phyloP scores from a whole-genome alignment of 1,140 invertebrate species.

The Drosophila tropicalis region DNA sequence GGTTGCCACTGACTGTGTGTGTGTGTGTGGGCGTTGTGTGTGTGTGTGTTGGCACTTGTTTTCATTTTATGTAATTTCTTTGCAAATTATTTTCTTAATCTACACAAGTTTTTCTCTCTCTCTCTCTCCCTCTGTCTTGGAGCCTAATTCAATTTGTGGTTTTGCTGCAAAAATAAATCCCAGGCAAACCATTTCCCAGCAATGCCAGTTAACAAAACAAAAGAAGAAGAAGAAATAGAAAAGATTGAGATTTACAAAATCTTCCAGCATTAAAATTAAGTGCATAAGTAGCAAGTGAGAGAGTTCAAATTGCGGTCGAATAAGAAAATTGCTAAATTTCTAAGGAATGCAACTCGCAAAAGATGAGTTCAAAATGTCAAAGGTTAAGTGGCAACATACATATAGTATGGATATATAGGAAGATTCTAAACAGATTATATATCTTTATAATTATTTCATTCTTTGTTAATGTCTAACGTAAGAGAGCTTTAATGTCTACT shows the following conservation, averaged over 20 bases:
- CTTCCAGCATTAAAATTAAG: slow-evolving; percentile 20
- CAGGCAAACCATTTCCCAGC: background rate
- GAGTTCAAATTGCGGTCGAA: slow-evolving; percentile 22
- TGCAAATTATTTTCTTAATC: slow-evolving; percentile 70
- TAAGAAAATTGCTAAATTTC: slow-evolving; percentile 33
- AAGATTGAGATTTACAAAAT: slow-evolving; percentile 58
- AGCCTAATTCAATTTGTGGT: slow-evolving; percentile 74
- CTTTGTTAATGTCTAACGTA: too few species aligned
- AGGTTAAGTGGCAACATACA: background rate
- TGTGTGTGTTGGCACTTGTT: slow-evolving; percentile 65
- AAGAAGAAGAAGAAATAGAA: background rate
- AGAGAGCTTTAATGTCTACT: too few species aligned
- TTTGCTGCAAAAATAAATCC: slow-evolving; percentile 17
- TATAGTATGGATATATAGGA: too few species aligned
- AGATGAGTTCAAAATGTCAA: background rate
- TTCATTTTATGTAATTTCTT: slow-evolving; percentile 77
- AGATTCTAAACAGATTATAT: too few species aligned
- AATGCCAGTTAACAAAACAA: slow-evolving; percentile 33
- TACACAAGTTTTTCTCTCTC: slow-evolving; percentile 38
- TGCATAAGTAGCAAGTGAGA: slow-evolving; percentile 36
- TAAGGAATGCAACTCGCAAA: background rate
- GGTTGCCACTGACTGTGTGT: slow-evolving; percentile 35
- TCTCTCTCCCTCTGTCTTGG: slow-evolving; percentile 11
- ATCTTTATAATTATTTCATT: too few species aligned
- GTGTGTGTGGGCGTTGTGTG: slow-evolving; percentile 19